Conservation (phyloP, 2,797 vertebrate species). For the Crenuchus spilurus region DNA sequence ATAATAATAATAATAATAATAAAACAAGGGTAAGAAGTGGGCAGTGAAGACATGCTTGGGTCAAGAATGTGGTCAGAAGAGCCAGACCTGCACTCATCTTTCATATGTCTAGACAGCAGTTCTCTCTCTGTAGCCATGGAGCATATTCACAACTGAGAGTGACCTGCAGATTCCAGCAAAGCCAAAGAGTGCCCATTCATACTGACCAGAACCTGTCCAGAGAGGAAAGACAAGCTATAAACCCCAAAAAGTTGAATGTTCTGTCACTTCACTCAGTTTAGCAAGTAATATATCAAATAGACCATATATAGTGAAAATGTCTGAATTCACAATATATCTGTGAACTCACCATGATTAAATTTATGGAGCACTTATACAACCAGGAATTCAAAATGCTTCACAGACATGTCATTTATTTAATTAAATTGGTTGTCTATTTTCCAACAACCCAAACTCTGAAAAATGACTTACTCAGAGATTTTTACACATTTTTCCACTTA, state of each 20-base stretch:
- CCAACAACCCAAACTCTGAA: no score
- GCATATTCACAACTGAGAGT: slow-evolving; percentile 32
- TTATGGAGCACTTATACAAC: no score
- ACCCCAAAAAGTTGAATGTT: background rate
- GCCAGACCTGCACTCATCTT: slow-evolving; percentile 57
- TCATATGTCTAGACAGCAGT: slow-evolving; percentile 73
- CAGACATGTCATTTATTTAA: no score
- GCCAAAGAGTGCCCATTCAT: slow-evolving; percentile 12
- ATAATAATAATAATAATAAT: background rate
- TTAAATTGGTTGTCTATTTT: no score
- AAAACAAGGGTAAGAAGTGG: slow-evolving; percentile 4
- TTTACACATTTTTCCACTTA: no score
- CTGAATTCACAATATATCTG: background rate
- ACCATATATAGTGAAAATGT: no score
- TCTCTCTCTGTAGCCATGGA: slow-evolving; percentile 49
- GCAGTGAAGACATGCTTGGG: slow-evolving; percentile 30
- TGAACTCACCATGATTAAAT: no score
- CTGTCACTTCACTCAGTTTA: background rate
- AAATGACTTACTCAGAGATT: no score
- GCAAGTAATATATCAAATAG: background rate
- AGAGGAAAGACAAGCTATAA: background rate
- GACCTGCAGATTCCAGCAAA: slow-evolving; percentile 28
- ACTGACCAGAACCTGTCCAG: background rate
- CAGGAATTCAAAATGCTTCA: no score
- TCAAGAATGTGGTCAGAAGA: slow-evolving; percentile 48